Base-by-base conservation (phyloP, 2,888 invertebrate genomes). In the Sclerodermus sp. region DNA sequence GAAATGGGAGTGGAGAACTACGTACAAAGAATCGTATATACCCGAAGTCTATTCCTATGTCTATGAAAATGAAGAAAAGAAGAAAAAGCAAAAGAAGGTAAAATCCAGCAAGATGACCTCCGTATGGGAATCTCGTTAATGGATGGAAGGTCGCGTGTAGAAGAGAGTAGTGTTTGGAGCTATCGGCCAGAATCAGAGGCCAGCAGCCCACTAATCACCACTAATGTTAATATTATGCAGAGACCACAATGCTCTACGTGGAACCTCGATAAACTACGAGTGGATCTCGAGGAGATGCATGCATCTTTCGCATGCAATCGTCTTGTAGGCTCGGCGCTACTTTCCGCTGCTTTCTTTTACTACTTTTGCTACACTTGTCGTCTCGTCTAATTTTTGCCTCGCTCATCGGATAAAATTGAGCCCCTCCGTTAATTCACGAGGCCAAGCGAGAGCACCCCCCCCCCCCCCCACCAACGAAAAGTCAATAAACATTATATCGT, bases 221-320 rank as follows among this genome's bases (percentile, higher is more conserved):
- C 67, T 74, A 76, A 76, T 74, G 73, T 71, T 76, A 75, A 76
- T 74, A 76, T 74, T 74, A 76, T 75, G 71, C 74, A 70, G 70
- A 66, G 56, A 64, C 68, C 67, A 74, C 73, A 76, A 74, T 75
- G 68, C 70, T 68, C 68, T 67, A 64, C 70, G 66, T 64, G 66
- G 63, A 67, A 63, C 60, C 64, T 59, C 68, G 68, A 72, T 73
- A 68, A 74, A 68, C 70, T 68, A 66, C 60, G 54, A 59, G 56
- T 53, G 62, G 54, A 68, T 64, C 65, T 58, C 57, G 48, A 46
- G 44, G 58, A 69, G 67, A 71, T 73, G 70, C 68, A 74, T 72
- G 69, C 67, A 68, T 56, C 62, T 57, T 62, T 73, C 67, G 66
- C 73, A 71, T 72, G 74, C 72, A 58, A 74, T 71, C 62, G 57